These are phyloP conservation scores for Apis florea DNA, from an alignment of 1,140 invertebrate species.

Conservation along the genomic window DNA sequence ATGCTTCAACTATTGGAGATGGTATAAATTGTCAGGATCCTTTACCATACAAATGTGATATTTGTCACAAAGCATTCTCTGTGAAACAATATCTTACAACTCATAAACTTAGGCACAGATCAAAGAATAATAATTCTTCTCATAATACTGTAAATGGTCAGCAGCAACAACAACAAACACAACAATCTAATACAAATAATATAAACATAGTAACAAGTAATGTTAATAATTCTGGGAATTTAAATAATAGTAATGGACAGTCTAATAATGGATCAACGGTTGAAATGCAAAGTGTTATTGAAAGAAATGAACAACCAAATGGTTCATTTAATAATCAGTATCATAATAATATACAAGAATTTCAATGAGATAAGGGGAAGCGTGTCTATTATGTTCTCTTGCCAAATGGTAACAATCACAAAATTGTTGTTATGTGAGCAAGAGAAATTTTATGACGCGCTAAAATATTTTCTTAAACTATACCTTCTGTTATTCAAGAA, in stretches of 20 bases:
- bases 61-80: constrained; percentile 81
- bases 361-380: constrained; percentile 80
- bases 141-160: constrained; percentile 53
- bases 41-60: constrained; percentile 81
- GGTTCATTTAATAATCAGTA: constrained; percentile 74
- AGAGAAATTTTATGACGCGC: constrained; percentile 66
- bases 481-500: constrained; percentile 35
- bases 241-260: constrained; percentile 67
- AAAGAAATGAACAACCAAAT: constrained; percentile 68
- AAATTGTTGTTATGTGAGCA: constrained; percentile 77
- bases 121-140: constrained; percentile 68
- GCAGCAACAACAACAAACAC: constrained; percentile 63
- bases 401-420: constrained; percentile 79
- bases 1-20: constrained; percentile 71
- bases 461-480: constrained; percentile 59
- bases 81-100: constrained; percentile 80
- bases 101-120: constrained; percentile 79
- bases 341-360: constrained; percentile 76
- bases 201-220: constrained; percentile 52
- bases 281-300: constrained; percentile 76
- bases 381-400: constrained; percentile 80
- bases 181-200: constrained; percentile 50
- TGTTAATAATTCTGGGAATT: constrained; percentile 44
- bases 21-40: constrained; percentile 72
- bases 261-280: constrained; percentile 68